A percentile compares a stretch with the other conserved stretches of the same genome.
These are phyloP conservation scores for Sander vitreus DNA, from an alignment of 2,113 vertebrate genomes.

Conservation along the genomic window DNA sequence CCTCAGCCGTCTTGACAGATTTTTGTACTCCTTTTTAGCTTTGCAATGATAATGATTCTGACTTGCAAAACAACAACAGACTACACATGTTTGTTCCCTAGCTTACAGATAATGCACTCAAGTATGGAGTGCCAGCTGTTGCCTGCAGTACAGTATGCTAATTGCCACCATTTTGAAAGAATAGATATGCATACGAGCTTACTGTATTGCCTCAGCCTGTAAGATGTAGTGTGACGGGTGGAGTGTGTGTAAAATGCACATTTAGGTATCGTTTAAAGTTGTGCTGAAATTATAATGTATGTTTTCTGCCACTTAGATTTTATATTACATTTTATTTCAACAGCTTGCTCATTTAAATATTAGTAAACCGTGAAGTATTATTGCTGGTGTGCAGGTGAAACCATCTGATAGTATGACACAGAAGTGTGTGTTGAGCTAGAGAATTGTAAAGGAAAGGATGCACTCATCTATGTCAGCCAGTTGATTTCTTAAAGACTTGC, in stretches of 20 bases:
- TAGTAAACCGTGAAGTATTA: neutral
- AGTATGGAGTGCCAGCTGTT: constrained; percentile 72
- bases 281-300: neutral
- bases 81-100: constrained; percentile 65
- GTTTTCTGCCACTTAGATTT: neutral
- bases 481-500: neutral
- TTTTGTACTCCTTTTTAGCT: constrained; percentile 60
- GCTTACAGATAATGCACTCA: constrained; percentile 65
- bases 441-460: neutral
- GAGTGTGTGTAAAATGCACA: constrained; percentile 8
- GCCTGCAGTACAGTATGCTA: constrained; percentile 74
- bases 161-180: constrained; percentile 65
- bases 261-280: constrained; percentile 14
- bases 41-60: constrained; percentile 68
- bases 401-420: neutral
- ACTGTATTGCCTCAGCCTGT: constrained; percentile 29
- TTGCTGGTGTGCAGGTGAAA: neutral
- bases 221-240: constrained; percentile 14
- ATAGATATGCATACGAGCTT: constrained; percentile 40
- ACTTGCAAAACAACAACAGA: constrained; percentile 70
- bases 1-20: constrained; percentile 37
- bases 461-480: neutral
- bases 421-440: neutral
- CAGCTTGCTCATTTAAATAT: constrained; percentile 21
- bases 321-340: neutral